phyloP scores from a whole-genome alignment of 37 sponge, comb jelly and placozoan species.

The Crambe crambe region DNA sequence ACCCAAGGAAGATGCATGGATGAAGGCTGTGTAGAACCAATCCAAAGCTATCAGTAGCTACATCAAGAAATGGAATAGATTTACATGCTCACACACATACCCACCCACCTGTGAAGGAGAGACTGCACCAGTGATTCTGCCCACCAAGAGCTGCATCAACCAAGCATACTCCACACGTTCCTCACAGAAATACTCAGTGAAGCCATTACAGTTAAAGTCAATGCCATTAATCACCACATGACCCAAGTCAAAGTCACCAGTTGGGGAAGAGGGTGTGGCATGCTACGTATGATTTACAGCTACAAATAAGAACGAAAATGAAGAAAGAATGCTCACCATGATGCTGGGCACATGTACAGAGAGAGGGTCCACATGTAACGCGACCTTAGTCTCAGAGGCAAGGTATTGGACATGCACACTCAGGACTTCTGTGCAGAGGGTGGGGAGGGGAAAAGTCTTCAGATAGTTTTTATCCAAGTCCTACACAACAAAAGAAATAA shows the following conservation, averaged over 20 bases:
- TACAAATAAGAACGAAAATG: background rate
- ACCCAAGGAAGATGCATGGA: slow-evolving; percentile 34
- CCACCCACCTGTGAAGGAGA: slow-evolving; percentile 44
- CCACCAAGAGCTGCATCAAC: slow-evolving; percentile 59
- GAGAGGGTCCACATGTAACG: slow-evolving; percentile 42
- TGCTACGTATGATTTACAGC: background rate
- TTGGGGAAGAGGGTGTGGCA: background rate
- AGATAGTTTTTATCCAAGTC: slow-evolving; percentile 27
- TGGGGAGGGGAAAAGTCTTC: slow-evolving; percentile 44
- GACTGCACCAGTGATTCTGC: slow-evolving; percentile 40
- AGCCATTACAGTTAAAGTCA: slow-evolving; percentile 59
- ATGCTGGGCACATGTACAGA: slow-evolving; percentile 50
- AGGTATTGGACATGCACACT: slow-evolving; percentile 32
- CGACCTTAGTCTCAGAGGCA: slow-evolving; percentile 36
- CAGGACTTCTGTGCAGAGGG: slow-evolving; percentile 33
- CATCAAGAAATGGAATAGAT: background rate
- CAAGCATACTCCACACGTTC: slow-evolving; percentile 86
- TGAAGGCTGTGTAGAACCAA: slow-evolving; percentile 49
- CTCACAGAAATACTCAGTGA: slow-evolving; percentile 58
- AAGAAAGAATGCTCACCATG: slow-evolving; percentile 3
- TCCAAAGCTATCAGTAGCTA: slow-evolving; percentile 48
- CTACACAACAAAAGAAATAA: background rate
- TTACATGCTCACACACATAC: background rate
- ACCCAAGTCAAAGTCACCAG: slow-evolving; percentile 29
- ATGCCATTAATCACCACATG: slow-evolving; percentile 31